These are phyloP conservation scores for Anomalospiza imberbis DNA, from an alignment of 2,797 vertebrate genomes.

Conservation along the genomic window DNA sequence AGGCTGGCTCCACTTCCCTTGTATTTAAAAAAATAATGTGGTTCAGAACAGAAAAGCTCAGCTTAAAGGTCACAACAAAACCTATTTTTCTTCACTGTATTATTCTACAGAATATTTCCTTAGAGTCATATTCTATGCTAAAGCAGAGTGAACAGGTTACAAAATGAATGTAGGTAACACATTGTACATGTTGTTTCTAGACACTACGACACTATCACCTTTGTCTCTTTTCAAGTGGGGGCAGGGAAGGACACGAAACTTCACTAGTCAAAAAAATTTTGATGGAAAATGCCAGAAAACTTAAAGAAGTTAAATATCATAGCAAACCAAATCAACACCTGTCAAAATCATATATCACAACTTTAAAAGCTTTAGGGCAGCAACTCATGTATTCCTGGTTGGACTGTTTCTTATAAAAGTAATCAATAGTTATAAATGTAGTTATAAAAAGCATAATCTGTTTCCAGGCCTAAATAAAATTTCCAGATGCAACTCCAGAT, in stretches of 20 bases:
- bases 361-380: background rate
- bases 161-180: background rate
- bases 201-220: background rate
- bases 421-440: background rate
- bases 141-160: background rate
- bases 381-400: background rate
- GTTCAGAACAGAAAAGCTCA: conserved; percentile 65
- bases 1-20: conserved; percentile 40
- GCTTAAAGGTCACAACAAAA: conserved; percentile 73
- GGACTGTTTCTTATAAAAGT: background rate
- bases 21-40: conserved; percentile 66
- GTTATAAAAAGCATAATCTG: background rate
- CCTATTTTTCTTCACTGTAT: conserved; percentile 56
- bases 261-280: background rate
- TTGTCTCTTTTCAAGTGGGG: fast-evolving
- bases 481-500: background rate
- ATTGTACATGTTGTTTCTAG: background rate
- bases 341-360: background rate
- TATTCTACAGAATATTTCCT: conserved; percentile 59
- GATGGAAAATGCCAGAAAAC: background rate
- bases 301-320: background rate
- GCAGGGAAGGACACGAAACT: background rate
- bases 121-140: conserved; percentile 25
- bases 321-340: background rate
- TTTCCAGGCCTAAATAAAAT: background rate